phyloP scores from a whole-genome alignment of 23 tunicate species.

The Aplidium turbinatum region DNA sequence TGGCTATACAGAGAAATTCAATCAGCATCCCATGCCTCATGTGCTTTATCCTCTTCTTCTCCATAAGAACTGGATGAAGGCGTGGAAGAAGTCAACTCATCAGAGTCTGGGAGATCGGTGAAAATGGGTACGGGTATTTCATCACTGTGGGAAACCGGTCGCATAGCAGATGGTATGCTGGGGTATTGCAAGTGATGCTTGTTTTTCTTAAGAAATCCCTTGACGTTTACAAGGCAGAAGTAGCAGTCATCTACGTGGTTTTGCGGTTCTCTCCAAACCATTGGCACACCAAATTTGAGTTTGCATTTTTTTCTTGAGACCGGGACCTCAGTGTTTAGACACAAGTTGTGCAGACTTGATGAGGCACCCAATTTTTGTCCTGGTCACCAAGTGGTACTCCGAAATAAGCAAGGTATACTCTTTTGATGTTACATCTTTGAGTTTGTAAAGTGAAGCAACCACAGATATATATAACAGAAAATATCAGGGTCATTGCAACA shows the following conservation, averaged over 20 bases:
- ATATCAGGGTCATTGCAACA: constrained; percentile 24
- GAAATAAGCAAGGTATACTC: constrained; percentile 17
- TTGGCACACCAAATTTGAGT: constrained; percentile 18
- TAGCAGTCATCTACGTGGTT: constrained; percentile 29
- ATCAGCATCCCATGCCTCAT: constrained; percentile 21
- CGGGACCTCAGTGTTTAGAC: constrained; percentile 20
- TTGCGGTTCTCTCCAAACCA: constrained; percentile 28
- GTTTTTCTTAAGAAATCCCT: constrained; percentile 16
- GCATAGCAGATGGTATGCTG: constrained; percentile 29
- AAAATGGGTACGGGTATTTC: too few species aligned
- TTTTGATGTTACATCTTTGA: constrained; percentile 26
- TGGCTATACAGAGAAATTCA: constrained; percentile 31
- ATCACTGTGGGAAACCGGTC: constrained; percentile 26
- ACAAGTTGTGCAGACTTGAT: constrained; percentile 19
- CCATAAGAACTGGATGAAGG: constrained; percentile 21
- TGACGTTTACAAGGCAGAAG: too few species aligned
- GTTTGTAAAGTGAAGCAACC: constrained; percentile 25
- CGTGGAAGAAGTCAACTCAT: constrained; percentile 10
- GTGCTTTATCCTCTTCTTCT: constrained; percentile 22
- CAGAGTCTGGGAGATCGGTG: constrained; percentile 24
- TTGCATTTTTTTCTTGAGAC: constrained; percentile 15
- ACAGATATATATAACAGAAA: constrained; percentile 26
- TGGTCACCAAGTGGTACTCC: constrained; percentile 28
- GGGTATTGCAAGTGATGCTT: constrained; percentile 17
- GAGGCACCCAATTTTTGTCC: constrained; percentile 21